These are phyloP conservation scores for Apotomis capreana DNA, from an alignment of 2,888 invertebrate species.

Conservation along the genomic window DNA sequence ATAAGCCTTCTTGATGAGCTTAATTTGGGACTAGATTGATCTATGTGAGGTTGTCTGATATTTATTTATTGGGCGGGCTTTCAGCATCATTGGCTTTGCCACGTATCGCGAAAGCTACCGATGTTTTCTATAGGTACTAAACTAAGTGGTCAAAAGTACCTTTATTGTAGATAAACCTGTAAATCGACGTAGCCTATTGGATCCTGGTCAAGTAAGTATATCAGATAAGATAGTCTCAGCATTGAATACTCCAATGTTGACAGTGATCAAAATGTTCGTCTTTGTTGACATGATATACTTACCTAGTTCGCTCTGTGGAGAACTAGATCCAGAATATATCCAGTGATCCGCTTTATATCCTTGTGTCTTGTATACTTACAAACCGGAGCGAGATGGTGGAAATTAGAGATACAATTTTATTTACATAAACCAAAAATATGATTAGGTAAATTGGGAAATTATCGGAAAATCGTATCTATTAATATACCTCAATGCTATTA, in stretches of 20 bases:
- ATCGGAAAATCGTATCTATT: background rate
- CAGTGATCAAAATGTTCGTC: constrained; percentile 7
- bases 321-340: constrained; percentile 5
- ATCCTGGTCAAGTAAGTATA: too few species aligned
- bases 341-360: constrained; percentile 12
- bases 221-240: too few species aligned
- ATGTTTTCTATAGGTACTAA: too few species aligned
- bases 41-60: too few species aligned
- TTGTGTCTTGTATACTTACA: background rate
- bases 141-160: background rate
- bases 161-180: too few species aligned
- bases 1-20: too few species aligned
- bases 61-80: too few species aligned
- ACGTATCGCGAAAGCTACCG: too few species aligned
- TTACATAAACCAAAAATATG: constrained; percentile 9
- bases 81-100: too few species aligned
- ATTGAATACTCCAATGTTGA: background rate
- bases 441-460: background rate
- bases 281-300: constrained; percentile 35
- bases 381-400: background rate
- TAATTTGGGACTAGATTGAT: too few species aligned
- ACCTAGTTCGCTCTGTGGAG: constrained; percentile 21
- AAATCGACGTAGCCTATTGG: too few species aligned
- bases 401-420: background rate
- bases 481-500: background rate